These are phyloP conservation scores for Notolepis coatsorum DNA, from an alignment of 2,797 vertebrate species.

Conservation along the genomic window DNA sequence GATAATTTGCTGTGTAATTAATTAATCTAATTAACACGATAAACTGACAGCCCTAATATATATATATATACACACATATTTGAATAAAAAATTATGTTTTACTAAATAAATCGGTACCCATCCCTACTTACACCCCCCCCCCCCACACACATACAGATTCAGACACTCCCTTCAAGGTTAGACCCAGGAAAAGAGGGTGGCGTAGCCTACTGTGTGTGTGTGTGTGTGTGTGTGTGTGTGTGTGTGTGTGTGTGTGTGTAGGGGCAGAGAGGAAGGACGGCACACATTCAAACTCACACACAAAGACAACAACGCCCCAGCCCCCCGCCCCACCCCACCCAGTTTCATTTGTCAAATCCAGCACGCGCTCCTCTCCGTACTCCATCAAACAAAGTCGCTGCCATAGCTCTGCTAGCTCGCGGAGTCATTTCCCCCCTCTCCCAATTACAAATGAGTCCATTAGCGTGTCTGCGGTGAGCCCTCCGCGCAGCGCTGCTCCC, in stretches of 20 bases:
- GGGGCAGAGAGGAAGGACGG: slow-evolving; percentile 63
- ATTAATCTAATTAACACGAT: too few species aligned
- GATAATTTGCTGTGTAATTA: too few species aligned
- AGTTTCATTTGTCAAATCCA: slow-evolving; percentile 94
- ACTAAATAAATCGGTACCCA: too few species aligned
- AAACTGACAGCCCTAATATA: too few species aligned
- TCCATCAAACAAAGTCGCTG: slow-evolving; percentile 92
- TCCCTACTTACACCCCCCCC: too few species aligned
- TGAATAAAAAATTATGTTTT: too few species aligned
- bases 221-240: not conserved
- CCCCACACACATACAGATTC: slow-evolving; percentile 54
- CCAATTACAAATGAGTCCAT: slow-evolving; percentile 99
- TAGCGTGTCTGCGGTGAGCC: slow-evolving; percentile 99
- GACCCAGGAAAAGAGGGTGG: slow-evolving; percentile 71
- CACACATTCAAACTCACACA: slow-evolving; percentile 82
- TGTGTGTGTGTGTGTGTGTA: not conserved
- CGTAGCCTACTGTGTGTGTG: not conserved
- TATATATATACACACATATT: too few species aligned
- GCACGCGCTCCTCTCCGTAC: slow-evolving; percentile 90
- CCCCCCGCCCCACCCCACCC: too few species aligned
- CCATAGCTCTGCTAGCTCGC: slow-evolving; percentile 92
- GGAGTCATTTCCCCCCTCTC: slow-evolving; percentile 96
- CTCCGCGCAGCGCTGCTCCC: slow-evolving; percentile 97
- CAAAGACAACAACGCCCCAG: slow-evolving; percentile 87
- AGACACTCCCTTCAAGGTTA: slow-evolving; percentile 76